Evolutionary conservation across 2,797 vertebrate species (phyloP).

Genomic region (Gymnothorax javanicus): DNA sequence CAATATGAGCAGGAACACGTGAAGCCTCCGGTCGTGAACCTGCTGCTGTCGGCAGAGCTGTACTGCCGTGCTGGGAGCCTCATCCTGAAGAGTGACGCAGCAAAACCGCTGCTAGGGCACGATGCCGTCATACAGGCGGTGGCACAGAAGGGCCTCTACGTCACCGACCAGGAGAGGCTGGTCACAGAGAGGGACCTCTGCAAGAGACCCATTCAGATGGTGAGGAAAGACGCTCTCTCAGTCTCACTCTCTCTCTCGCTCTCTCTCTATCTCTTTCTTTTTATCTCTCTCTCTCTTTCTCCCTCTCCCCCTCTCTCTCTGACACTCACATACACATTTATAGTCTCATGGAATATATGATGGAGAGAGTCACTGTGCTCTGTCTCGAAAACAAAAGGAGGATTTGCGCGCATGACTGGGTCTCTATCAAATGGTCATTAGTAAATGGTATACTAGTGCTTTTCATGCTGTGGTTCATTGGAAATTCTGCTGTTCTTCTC

Average conservation of each 20-base stretch:
- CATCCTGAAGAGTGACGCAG: conserved; percentile 87
- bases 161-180: conserved; percentile 92
- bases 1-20: conserved; percentile 98
- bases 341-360: not conserved
- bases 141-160: conserved; percentile 91
- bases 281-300: not conserved
- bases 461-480: conserved; percentile 28
- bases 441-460: conserved; percentile 56
- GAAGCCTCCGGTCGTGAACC: conserved; percentile 88
- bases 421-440: conserved; percentile 67
- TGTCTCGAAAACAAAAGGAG: conserved; percentile 58
- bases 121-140: conserved; percentile 93
- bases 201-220: conserved; percentile 95
- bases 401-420: conserved; percentile 58
- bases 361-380: conserved; percentile 50
- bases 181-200: conserved; percentile 92
- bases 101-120: conserved; percentile 89
- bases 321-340: conserved; percentile 15
- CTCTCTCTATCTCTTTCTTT: not conserved
- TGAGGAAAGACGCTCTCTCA: conserved; percentile 64
- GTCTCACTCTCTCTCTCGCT: not conserved
- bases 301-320: not conserved
- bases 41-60: conserved; percentile 92
- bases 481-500: not conserved
- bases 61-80: conserved; percentile 93